Evolutionary conservation across 2,113 vertebrate species (phyloP).

Genomic region (Coptodon rendalli): DNA sequence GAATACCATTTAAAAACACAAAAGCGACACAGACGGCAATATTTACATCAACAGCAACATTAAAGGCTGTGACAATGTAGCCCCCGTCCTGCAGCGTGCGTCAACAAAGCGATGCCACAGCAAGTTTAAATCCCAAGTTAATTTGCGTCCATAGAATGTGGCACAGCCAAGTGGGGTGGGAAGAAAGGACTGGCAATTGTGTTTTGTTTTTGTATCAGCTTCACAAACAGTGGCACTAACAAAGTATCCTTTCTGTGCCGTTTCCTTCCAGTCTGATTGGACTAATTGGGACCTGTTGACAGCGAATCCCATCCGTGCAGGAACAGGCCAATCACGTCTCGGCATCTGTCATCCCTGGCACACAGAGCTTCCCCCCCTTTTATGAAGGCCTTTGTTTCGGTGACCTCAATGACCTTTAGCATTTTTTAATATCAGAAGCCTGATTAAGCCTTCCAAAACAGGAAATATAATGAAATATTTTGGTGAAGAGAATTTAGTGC

Average conservation of each 20-base stretch:
- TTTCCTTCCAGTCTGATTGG: slow-evolving; percentile 81
- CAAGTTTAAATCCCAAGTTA: slow-evolving; percentile 49
- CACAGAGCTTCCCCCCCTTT: slow-evolving; percentile 63
- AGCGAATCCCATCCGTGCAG: slow-evolving; percentile 78
- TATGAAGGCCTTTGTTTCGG: slow-evolving; percentile 73
- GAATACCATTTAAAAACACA: slow-evolving; percentile 62
- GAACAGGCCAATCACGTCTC: slow-evolving; percentile 73
- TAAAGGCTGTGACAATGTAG: slow-evolving; percentile 64
- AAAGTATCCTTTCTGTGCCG: slow-evolving; percentile 76
- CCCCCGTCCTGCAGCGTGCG: slow-evolving; percentile 19
- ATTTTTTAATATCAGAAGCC: slow-evolving; percentile 63
- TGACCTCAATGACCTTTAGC: slow-evolving; percentile 66
- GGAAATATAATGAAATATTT: slow-evolving; percentile 24
- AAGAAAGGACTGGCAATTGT: slow-evolving; percentile 67
- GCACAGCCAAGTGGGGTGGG: slow-evolving; percentile 22
- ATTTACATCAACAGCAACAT: slow-evolving; percentile 75
- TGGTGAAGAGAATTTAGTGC: neutral
- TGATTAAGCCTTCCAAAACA: slow-evolving; percentile 55
- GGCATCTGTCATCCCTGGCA: slow-evolving; percentile 75
- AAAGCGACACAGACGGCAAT: slow-evolving; percentile 45
- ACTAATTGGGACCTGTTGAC: slow-evolving; percentile 81
- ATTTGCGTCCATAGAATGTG: slow-evolving; percentile 50
- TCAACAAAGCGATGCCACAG: slow-evolving; percentile 50
- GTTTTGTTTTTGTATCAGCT: slow-evolving; percentile 74
- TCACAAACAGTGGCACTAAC: slow-evolving; percentile 74